These are phyloP conservation scores for Cataglyphis livida DNA, from an alignment of 2,888 invertebrate genomes.

Conservation along the genomic window DNA sequence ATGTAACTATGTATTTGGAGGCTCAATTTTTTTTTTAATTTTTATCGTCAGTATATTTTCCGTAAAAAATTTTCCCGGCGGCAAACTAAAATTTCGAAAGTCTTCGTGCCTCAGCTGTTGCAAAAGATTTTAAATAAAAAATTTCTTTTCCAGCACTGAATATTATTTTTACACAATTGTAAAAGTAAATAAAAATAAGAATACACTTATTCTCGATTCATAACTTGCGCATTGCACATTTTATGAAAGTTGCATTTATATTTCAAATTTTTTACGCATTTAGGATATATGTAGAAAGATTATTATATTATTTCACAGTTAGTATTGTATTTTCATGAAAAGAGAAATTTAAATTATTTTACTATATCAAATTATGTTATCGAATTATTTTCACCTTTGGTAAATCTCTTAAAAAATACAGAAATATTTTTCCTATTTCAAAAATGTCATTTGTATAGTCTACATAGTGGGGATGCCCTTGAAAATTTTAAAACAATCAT, in stretches of 20 bases:
- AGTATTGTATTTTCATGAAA: background rate
- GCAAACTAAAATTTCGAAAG: slow-evolving; percentile 1
- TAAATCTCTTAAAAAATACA: background rate
- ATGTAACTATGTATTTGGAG: too few species aligned
- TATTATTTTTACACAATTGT: background rate
- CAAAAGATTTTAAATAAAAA: background rate
- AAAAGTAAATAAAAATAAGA: background rate
- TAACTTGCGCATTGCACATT: background rate
- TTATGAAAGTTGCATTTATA: background rate
- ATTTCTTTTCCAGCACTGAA: background rate
- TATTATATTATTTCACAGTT: background rate
- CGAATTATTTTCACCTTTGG: background rate
- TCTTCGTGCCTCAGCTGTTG: too few species aligned
- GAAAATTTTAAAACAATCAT: background rate
- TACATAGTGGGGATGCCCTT: background rate
- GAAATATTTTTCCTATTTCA: background rate
- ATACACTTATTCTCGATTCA: background rate
- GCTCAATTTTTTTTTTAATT: background rate
- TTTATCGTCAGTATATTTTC: background rate
- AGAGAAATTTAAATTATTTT: background rate
- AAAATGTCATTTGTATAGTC: background rate
- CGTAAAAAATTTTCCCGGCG: background rate
- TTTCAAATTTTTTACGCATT: background rate
- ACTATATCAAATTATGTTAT: background rate
- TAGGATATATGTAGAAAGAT: background rate